Percentiles rank a stretch among this genome's conserved stretches.
phyloP scores from a whole-genome alignment of 2,888 invertebrate genomes.

The Leptopterna dolabrata region DNA sequence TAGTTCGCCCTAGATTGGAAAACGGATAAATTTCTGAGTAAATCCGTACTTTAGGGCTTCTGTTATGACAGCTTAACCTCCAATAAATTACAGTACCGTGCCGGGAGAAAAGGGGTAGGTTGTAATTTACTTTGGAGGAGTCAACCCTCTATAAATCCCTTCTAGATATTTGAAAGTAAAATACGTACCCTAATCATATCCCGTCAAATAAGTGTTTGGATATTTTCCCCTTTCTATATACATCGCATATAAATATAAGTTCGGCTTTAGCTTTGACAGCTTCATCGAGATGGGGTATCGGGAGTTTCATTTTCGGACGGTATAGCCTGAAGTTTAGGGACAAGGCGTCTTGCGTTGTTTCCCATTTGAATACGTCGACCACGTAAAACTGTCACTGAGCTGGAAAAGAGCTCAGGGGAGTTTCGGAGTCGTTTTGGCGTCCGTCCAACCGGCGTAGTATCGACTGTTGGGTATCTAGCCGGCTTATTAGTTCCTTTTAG shows the following conservation, averaged over 20 bases:
- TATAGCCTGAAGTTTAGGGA: neutral
- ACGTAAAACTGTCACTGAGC: conserved; percentile 39
- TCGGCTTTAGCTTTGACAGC: neutral
- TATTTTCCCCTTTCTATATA: neutral
- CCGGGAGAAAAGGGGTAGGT: neutral
- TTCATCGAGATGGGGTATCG: neutral
- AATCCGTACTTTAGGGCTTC: conserved; percentile 1
- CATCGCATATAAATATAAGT: neutral
- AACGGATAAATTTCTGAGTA: neutral
- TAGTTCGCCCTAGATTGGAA: neutral
- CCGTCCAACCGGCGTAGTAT: conserved; percentile 28
- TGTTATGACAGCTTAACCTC: neutral
- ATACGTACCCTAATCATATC: conserved; percentile 15
- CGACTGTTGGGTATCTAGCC: neutral
- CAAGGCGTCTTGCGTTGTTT: conserved; percentile 42
- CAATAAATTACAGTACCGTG: conserved; percentile 19
- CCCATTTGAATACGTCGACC: conserved; percentile 41
- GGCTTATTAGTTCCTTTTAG: conserved; percentile 11
- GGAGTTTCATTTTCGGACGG: neutral
- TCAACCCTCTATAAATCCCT: conserved; percentile 23
- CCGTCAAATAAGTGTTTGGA: conserved; percentile 25
- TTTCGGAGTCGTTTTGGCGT: neutral
- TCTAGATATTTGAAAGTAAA: conserved; percentile 21
- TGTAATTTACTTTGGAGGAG: conserved; percentile 13
- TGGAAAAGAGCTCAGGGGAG: conserved; percentile 4